Evolutionary conservation across 2,113 vertebrate genomes (phyloP).

Genomic region (Octodon degus): DNA sequence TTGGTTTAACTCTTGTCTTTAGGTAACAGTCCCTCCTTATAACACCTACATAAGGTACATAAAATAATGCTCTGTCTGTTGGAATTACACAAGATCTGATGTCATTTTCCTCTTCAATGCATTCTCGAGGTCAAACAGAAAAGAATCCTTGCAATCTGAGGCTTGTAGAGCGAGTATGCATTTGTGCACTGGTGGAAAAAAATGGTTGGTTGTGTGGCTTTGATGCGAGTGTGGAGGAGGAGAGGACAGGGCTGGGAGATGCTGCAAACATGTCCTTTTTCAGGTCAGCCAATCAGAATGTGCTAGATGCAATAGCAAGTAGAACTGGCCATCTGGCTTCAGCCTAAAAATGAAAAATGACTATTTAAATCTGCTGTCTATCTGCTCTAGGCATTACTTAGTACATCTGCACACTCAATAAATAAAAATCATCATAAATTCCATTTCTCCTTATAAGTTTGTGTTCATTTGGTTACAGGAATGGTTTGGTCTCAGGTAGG

Average conservation of each 20-base stretch:
- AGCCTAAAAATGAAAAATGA: slow-evolving; percentile 64
- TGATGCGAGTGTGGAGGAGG: not conserved
- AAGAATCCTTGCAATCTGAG: not conserved
- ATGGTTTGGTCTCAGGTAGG: not conserved
- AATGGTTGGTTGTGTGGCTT: not conserved
- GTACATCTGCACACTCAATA: slow-evolving; percentile 48
- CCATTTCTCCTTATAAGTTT: not conserved
- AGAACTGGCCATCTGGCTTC: slow-evolving; percentile 66
- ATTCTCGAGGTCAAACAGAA: not conserved
- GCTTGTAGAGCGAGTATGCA: not conserved
- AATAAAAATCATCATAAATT: slow-evolving; percentile 62
- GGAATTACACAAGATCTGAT: not conserved
- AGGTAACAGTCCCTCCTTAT: not conserved
- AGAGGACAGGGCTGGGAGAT: not conserved
- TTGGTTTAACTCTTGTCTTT: not conserved
- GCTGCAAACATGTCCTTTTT: not conserved
- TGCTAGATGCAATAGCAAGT: slow-evolving; percentile 38
- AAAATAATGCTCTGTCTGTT: not conserved
- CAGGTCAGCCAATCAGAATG: slow-evolving; percentile 66
- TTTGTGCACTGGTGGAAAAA: not conserved
- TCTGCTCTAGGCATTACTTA: not conserved
- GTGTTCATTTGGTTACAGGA: not conserved
- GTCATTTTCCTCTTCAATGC: not conserved
- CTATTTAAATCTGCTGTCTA: slow-evolving; percentile 62
- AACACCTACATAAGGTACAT: not conserved